Evolutionary conservation across 2,113 vertebrate species (phyloP), one percentile per base, ranked within the genome.

Genomic region (Chaetops frenatus): DNA sequence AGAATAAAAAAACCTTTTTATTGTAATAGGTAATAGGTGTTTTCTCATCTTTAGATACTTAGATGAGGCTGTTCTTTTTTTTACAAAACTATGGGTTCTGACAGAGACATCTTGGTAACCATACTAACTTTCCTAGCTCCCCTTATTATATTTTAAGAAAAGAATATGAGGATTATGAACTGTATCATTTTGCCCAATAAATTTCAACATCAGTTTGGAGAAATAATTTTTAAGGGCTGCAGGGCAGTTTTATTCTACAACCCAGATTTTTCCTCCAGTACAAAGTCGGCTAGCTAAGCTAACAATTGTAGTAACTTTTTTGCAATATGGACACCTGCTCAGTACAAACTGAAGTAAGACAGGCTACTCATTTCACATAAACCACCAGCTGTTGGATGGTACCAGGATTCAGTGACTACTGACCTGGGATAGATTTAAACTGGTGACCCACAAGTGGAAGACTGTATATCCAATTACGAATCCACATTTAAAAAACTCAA

Each of bases 321-420:
- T 90, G 81, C 81, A 67, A 48, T 15, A n/a, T 71, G 91, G 81
- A 94, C 96, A 97, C 92, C 94, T 96, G 95, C 96, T 96, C 94
- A 10, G 56, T 65, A 91, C 90, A 90, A 91, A 96, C 81, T 79
- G 94, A 95, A 96, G 82, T 69, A 94, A 86, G 93, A 81, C 81
- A 91, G 82, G 93, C 95, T 95, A 96, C 96, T 92, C 89, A 70
- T 97, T 95, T 97, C 96, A 96, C 88, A 96, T 93, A 96, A 96
- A 95, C 81, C 95, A 92, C 87, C 93, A 96, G 96, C 96, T 97
- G 95, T 96, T 96, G 77, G 84, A 88, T 72, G 83, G 81, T 88
- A 94, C 95, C 82, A 74, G 87, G 94, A 95, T 95, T 96, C 95
- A 86, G 95, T 97, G 76, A 96, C 96, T 95, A 93, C 71, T 82